Percentiles rank a stretch among this genome's conserved stretches.
Evolutionary conservation across 2,797 vertebrate species (phyloP).

Genomic region (Pseudochromis fuscus): DNA sequence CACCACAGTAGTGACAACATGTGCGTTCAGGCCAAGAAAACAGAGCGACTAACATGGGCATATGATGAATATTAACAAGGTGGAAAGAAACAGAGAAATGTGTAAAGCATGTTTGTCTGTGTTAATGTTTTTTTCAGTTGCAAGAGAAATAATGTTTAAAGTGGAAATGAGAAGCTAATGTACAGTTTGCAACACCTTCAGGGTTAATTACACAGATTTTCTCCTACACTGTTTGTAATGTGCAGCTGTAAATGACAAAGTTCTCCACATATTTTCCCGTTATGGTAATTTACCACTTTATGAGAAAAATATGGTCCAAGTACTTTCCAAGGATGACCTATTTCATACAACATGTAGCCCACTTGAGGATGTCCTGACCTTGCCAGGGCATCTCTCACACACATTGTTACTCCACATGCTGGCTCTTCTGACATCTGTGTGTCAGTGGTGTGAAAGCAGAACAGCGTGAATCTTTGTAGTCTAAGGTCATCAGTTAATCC

Average conservation of each 20-base stretch:
- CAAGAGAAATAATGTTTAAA: background rate
- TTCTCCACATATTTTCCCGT: background rate
- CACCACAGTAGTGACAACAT: slow-evolving; percentile 56
- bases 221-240: background rate
- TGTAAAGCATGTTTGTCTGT: background rate
- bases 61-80: background rate
- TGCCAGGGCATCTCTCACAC: slow-evolving; percentile 47
- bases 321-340: no score
- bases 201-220: slow-evolving; percentile 9
- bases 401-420: slow-evolving; percentile 52
- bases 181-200: background rate
- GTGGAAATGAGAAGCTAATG: background rate
- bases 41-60: background rate
- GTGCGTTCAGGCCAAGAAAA: slow-evolving; percentile 33
- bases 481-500: slow-evolving; percentile 64
- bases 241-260: background rate
- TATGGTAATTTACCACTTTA: background rate
- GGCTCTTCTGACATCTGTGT: slow-evolving; percentile 63
- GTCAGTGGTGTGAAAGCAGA: slow-evolving; percentile 62
- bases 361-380: slow-evolving; percentile 51
- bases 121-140: background rate
- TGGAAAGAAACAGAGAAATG: background rate
- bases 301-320: background rate
- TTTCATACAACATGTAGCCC: background rate
- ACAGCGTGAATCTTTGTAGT: slow-evolving; percentile 59